A percentile compares a stretch with the other conserved stretches of the same genome.
Evolutionary conservation across 2,113 vertebrate species (phyloP).

Genomic region (Gadus macrocephalus): DNA sequence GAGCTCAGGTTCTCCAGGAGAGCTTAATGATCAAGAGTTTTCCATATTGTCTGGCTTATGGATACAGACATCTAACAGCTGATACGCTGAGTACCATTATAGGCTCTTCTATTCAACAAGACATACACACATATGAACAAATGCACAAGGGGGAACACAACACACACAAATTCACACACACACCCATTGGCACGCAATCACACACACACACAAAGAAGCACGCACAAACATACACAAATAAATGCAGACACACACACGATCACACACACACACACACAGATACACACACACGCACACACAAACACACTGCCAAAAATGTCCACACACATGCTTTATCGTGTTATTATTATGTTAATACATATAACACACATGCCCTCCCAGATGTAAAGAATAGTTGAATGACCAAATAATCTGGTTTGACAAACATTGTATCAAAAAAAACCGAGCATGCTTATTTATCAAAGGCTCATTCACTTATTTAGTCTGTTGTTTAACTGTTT

Average conservation of each 20-base stretch:
- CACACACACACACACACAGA: constrained; percentile 29
- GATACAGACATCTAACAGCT: constrained; percentile 47
- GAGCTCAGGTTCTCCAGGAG: not conserved
- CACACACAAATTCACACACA: constrained; percentile 1
- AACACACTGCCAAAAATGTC: constrained; percentile 20
- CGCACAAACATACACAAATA: not conserved
- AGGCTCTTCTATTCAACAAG: not conserved
- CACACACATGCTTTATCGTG: too few species aligned
- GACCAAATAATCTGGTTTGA: too few species aligned
- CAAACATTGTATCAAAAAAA: too few species aligned
- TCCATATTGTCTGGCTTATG: constrained; percentile 4
- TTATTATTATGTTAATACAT: too few species aligned
- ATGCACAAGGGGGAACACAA: not conserved
- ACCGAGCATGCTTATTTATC: too few species aligned
- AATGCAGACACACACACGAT: constrained; percentile 13
- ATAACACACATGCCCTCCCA: too few species aligned
- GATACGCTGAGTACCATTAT: constrained; percentile 40
- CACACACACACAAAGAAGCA: not conserved
- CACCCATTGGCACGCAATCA: not conserved
- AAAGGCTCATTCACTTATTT: too few species aligned
- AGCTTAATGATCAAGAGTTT: constrained; percentile 12
- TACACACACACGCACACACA: constrained; percentile 29
- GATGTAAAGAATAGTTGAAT: too few species aligned
- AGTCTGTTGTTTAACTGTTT: not conserved
- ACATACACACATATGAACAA: not conserved